phyloP scores from a whole-genome alignment of 2,113 vertebrate species.

The Philantomba maxwellii region DNA sequence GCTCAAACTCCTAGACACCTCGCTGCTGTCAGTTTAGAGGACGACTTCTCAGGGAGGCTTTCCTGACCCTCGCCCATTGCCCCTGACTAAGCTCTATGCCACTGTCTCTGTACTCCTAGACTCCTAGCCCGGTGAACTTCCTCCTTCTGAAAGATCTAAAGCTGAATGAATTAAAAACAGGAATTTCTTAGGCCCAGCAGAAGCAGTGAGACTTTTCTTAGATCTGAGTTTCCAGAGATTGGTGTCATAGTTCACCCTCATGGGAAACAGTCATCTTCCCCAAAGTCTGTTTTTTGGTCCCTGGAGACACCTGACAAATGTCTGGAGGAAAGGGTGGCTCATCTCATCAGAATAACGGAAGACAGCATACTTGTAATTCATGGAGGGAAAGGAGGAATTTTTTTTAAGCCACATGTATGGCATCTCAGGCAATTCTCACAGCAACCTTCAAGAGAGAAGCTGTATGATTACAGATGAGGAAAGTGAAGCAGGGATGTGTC shows the following conservation, averaged over 20 bases:
- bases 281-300: neutral
- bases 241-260: neutral
- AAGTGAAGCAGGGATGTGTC: neutral
- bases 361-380: neutral
- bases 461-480: neutral
- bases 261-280: neutral
- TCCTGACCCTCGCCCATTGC: neutral
- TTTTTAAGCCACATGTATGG: neutral
- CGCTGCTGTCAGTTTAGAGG: neutral
- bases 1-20: neutral
- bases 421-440: neutral
- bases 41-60: neutral
- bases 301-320: neutral
- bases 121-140: neutral
- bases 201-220: neutral
- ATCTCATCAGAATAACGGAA: neutral
- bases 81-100: neutral
- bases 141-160: neutral
- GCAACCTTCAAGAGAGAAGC: neutral
- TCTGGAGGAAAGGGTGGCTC: neutral
- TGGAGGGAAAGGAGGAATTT: neutral
- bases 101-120: neutral
- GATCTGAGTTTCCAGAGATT: neutral
- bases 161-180: neutral
- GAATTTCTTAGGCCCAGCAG: neutral